phyloP scores from a whole-genome alignment of 2,888 invertebrate species.

The Prosapia bicincta region DNA sequence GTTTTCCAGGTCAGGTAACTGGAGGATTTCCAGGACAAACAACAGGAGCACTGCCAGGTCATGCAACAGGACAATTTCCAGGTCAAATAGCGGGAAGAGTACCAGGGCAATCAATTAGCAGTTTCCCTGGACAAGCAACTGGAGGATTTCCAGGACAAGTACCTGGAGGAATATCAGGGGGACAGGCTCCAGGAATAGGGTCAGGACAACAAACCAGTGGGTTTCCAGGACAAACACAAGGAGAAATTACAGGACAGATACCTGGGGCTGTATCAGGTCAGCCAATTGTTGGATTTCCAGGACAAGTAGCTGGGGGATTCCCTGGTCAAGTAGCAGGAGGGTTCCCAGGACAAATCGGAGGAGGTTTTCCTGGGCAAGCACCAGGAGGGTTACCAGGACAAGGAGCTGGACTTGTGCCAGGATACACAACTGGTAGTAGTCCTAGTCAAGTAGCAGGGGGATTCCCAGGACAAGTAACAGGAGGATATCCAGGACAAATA shows the following conservation, averaged over 20 bases:
- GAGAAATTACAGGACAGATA: slow-evolving; percentile 16
- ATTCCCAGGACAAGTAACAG: slow-evolving; percentile 13
- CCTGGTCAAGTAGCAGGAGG: slow-evolving; percentile 4
- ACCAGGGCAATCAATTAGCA: slow-evolving; percentile 26
- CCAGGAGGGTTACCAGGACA: slow-evolving; percentile 5
- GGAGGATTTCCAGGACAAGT: slow-evolving; percentile 24
- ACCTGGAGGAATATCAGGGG: slow-evolving; percentile 23
- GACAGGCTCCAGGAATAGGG: too few relatives aligned
- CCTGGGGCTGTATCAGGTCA: slow-evolving; percentile 24
- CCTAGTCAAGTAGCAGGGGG: slow-evolving; percentile 23
- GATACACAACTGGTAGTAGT: background rate
- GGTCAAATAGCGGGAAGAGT: slow-evolving; percentile 22
- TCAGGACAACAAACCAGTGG: slow-evolving; percentile 8
- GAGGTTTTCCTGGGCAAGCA: slow-evolving; percentile 9
- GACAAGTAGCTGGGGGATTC: background rate
- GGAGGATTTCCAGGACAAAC: background rate
- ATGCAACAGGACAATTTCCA: slow-evolving; percentile 8
- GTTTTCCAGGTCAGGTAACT: slow-evolving; percentile 28
- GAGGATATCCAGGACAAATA: slow-evolving; percentile 22
- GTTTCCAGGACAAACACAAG: slow-evolving; percentile 25
- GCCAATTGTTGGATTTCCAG: slow-evolving; percentile 19
- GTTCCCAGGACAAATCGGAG: slow-evolving; percentile 7
- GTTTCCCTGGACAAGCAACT: slow-evolving; percentile 23
- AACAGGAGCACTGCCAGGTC: background rate
- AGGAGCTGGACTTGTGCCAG: background rate